phyloP scores from a whole-genome alignment of 1,140 invertebrate genomes.

The Drosophila carrolli region DNA sequence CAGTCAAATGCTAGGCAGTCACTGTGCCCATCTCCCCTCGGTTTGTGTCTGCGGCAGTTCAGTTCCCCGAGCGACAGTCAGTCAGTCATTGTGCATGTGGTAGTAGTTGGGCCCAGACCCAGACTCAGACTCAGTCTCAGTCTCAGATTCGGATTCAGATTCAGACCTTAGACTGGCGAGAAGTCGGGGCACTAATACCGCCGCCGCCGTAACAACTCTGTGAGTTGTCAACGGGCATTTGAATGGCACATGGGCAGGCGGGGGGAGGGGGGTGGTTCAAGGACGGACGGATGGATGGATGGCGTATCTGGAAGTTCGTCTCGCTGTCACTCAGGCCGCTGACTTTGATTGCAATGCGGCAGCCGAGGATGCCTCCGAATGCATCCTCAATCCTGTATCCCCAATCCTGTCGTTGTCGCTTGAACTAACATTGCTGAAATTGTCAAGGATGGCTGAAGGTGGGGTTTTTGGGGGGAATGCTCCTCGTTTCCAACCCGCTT shows the following conservation, averaged over 20 bases:
- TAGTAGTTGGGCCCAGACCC: not conserved
- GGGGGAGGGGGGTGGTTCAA: not conserved
- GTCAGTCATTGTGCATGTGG: constrained; percentile 22
- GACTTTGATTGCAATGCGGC: constrained; percentile 78
- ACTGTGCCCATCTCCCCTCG: constrained; percentile 20
- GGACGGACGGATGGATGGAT: not conserved
- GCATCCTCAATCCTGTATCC: constrained; percentile 12
- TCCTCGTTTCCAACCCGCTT: constrained; percentile 27
- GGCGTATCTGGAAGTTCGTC: constrained; percentile 67
- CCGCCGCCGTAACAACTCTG: constrained; percentile 7
- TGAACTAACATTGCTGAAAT: constrained; percentile 77
- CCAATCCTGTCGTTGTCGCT: constrained; percentile 24
- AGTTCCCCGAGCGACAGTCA: constrained; percentile 35
- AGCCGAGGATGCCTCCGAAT: constrained; percentile 58
- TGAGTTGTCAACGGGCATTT: constrained; percentile 74
- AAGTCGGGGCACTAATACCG: not conserved
- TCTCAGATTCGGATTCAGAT: not conserved
- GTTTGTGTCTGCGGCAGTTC: constrained; percentile 13
- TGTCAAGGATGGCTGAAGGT: constrained; percentile 46
- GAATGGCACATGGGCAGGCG: constrained; percentile 55
- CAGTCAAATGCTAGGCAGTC: constrained; percentile 70
- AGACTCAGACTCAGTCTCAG: constrained; percentile 5
- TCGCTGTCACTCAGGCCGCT: constrained; percentile 66
- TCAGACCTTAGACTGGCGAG: constrained; percentile 4
- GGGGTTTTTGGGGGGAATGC: not conserved